Percentiles rank a stretch among this genome's conserved stretches.
These are phyloP conservation scores for Pavo muticus DNA, from an alignment of 2,113 vertebrate genomes.

Conservation along the genomic window DNA sequence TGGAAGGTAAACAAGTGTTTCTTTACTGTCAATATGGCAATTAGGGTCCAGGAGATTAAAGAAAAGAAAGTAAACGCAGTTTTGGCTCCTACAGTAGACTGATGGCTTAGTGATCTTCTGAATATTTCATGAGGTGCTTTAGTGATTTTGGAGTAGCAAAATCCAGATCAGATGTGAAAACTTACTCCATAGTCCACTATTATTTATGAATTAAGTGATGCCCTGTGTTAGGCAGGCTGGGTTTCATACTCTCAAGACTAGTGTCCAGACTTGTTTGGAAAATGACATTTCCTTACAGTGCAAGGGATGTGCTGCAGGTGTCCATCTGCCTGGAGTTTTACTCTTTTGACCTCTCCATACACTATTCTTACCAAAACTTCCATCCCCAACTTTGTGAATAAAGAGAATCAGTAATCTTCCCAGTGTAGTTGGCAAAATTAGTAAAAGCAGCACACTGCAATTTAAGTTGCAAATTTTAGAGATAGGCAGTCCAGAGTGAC, in stretches of 20 bases:
- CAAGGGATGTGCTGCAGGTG: too few species aligned
- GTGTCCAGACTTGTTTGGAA: too few species aligned
- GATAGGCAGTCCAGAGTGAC: too few species aligned
- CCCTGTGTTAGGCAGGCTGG: neutral
- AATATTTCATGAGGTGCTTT: conserved; percentile 63
- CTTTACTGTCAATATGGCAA: conserved; percentile 84
- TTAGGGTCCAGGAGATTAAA: conserved; percentile 81
- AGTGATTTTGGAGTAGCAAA: conserved; percentile 48
- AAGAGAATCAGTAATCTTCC: too few species aligned
- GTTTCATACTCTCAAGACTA: neutral
- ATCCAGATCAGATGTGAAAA: conserved; percentile 46
- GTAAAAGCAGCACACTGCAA: too few species aligned
- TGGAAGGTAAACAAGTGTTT: conserved; percentile 85
- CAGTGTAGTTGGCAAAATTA: too few species aligned
- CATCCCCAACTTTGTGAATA: too few species aligned
- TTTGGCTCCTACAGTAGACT: conserved; percentile 76
- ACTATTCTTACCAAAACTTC: too few species aligned
- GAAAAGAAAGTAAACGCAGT: conserved; percentile 76
- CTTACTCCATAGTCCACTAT: neutral
- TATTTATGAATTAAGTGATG: neutral
- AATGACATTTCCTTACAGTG: too few species aligned
- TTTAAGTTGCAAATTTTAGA: too few species aligned
- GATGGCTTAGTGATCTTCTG: conserved; percentile 65
- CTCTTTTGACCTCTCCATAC: too few species aligned
- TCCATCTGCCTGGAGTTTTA: too few species aligned